A percentile compares a stretch with the other conserved stretches of the same genome.
Evolutionary conservation across 1,140 invertebrate species (phyloP).

Genomic region (Catajapyx aquilonaris): DNA sequence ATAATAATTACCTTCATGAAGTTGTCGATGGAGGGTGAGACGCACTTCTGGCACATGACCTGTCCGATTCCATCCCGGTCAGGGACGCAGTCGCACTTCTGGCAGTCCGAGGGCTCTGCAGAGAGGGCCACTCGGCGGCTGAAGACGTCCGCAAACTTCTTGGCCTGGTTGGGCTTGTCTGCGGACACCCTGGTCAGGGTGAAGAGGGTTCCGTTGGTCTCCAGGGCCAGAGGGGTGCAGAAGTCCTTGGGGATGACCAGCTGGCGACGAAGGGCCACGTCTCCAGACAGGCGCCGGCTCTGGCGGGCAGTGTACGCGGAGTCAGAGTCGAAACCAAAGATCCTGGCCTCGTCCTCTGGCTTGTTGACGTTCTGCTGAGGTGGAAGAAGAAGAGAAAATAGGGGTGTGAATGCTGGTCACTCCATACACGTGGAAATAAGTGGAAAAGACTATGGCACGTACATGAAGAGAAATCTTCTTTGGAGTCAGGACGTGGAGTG

Average conservation of each 20-base stretch:
- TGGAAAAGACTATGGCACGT: slow-evolving; percentile 4
- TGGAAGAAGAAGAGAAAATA: no score
- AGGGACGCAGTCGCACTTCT: slow-evolving; percentile 25
- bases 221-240: slow-evolving; percentile 25
- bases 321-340: slow-evolving; percentile 22
- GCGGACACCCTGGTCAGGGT: slow-evolving; percentile 11
- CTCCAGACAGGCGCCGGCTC: slow-evolving; percentile 14
- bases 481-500: slow-evolving; percentile 22
- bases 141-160: slow-evolving; percentile 23
- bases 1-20: slow-evolving; percentile 8
- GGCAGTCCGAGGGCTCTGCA: slow-evolving; percentile 19
- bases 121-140: slow-evolving; percentile 18
- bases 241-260: slow-evolving; percentile 23
- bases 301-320: slow-evolving; percentile 20
- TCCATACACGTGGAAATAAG: not conserved
- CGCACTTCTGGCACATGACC: slow-evolving; percentile 18
- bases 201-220: slow-evolving; percentile 26
- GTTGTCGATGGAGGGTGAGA: slow-evolving; percentile 10
- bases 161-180: slow-evolving; percentile 9
- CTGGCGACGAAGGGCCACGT: slow-evolving; percentile 18
- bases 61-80: slow-evolving; percentile 21
- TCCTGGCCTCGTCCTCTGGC: slow-evolving; percentile 11
- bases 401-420: not conserved
- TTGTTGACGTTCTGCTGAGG: no score
- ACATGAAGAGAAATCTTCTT: slow-evolving; percentile 14